Percentiles rank a stretch among this genome's conserved stretches.
Conservation (phyloP, 2,797 vertebrate species). For the Toxotes lorentzi region DNA sequence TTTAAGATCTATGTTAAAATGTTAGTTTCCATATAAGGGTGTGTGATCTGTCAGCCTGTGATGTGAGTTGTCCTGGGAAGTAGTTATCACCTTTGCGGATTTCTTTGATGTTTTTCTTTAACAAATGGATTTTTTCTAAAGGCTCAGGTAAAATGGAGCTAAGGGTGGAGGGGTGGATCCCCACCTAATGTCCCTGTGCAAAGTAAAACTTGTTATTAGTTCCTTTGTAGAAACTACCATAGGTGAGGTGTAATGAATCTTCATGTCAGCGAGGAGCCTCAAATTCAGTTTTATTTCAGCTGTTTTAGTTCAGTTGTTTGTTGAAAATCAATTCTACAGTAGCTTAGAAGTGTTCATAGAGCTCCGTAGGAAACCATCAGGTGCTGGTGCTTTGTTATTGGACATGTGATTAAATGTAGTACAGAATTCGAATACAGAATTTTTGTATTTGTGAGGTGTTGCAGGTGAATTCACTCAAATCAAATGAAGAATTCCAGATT, state of each 20-base stretch:
- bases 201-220: neutral
- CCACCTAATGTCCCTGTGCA: neutral
- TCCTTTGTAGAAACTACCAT: neutral
- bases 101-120: neutral
- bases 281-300: conserved; percentile 5
- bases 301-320: conserved; percentile 22
- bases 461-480: neutral
- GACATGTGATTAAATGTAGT: conserved; percentile 38
- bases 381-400: conserved; percentile 20
- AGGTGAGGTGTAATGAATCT: neutral
- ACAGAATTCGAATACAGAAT: conserved; percentile 4
- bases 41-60: conserved; percentile 33
- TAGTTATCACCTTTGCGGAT: neutral
- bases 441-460: neutral
- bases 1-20: conserved; percentile 31
- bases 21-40: neutral
- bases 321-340: neutral
- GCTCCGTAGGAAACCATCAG: conserved; percentile 15
- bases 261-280: neutral
- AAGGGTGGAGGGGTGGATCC: neutral
- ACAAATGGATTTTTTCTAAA: neutral
- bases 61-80: conserved; percentile 9
- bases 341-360: conserved; percentile 20
- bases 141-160: neutral
- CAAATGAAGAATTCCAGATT: neutral